phyloP scores from a whole-genome alignment of 2,113 vertebrate genomes.

The Ammospiza nelsoni region DNA sequence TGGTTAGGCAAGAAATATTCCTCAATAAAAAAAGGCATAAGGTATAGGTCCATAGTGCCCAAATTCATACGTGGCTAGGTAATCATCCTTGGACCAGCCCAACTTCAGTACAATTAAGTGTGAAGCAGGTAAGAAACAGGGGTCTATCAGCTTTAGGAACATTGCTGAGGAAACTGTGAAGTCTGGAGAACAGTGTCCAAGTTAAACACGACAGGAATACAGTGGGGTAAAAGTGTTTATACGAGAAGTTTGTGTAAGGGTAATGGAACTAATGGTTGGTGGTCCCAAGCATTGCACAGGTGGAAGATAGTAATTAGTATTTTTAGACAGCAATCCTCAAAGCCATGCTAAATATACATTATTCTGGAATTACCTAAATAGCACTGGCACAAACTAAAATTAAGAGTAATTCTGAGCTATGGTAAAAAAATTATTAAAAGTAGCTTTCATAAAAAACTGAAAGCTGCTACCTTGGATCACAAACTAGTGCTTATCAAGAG shows the following conservation, averaged over 20 bases:
- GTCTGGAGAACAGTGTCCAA: background rate
- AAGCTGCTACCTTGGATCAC: background rate
- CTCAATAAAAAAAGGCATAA: background rate
- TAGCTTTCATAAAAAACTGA: background rate
- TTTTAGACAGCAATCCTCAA: background rate
- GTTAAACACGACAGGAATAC: background rate
- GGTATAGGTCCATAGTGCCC: background rate
- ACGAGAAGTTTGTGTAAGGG: background rate
- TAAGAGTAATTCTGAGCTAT: background rate
- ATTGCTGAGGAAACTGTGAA: background rate
- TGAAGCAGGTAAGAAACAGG: background rate
- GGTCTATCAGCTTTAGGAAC: background rate
- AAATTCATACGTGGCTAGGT: background rate
- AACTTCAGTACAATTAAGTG: background rate
- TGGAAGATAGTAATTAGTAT: background rate
- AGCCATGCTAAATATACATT: background rate
- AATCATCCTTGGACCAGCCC: background rate
- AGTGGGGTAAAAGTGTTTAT: background rate
- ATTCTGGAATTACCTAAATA: background rate
- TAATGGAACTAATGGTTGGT: background rate
- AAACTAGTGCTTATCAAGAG: background rate
- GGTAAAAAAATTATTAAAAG: background rate
- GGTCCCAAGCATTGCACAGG: fast-evolving
- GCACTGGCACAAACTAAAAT: background rate
- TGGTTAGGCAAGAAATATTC: background rate